A percentile compares a stretch with the other conserved stretches of the same genome.
These are phyloP conservation scores for Rhingia rostrata DNA, from an alignment of 2,888 invertebrate genomes.

Conservation along the genomic window DNA sequence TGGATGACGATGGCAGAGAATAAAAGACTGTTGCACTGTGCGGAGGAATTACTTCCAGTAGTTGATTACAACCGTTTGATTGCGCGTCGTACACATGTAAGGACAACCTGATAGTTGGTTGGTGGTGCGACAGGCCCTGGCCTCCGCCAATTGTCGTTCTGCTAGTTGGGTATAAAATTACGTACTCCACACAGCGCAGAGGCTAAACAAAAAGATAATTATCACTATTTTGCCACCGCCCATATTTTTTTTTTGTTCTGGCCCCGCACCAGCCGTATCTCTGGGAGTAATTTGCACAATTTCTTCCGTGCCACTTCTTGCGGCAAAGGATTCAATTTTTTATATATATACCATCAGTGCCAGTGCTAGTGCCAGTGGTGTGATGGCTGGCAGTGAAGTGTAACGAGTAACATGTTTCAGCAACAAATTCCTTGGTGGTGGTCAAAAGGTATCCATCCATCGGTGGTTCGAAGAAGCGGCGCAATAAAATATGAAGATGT, in stretches of 20 bases:
- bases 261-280: slow-evolving; percentile 21
- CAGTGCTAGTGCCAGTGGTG: not conserved
- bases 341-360: not conserved
- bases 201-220: slow-evolving; percentile 74
- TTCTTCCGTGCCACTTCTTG: slow-evolving; percentile 58
- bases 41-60: slow-evolving; percentile 76
- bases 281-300: slow-evolving; percentile 65
- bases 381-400: slow-evolving; percentile 46
- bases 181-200: slow-evolving; percentile 32
- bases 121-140: slow-evolving; percentile 36
- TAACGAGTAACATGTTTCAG: slow-evolving; percentile 70
- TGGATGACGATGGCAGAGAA: slow-evolving; percentile 47
- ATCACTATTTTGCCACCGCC: slow-evolving; percentile 74
- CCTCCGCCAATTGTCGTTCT: slow-evolving; percentile 72
- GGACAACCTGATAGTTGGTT: slow-evolving; percentile 74
- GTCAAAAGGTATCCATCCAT: slow-evolving; percentile 55
- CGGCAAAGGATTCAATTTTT: slow-evolving; percentile 44
- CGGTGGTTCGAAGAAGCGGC: slow-evolving; percentile 10
- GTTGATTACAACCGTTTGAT: slow-evolving; percentile 77
- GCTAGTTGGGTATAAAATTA: slow-evolving; percentile 62
- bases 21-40: slow-evolving; percentile 48
- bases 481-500: slow-evolving; percentile 68
- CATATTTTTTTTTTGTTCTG: slow-evolving; percentile 53
- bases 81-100: slow-evolving; percentile 76
- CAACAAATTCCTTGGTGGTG: slow-evolving; percentile 63